Base-by-base conservation (phyloP, 2,888 invertebrate species). In the Dendrolimus pini region DNA sequence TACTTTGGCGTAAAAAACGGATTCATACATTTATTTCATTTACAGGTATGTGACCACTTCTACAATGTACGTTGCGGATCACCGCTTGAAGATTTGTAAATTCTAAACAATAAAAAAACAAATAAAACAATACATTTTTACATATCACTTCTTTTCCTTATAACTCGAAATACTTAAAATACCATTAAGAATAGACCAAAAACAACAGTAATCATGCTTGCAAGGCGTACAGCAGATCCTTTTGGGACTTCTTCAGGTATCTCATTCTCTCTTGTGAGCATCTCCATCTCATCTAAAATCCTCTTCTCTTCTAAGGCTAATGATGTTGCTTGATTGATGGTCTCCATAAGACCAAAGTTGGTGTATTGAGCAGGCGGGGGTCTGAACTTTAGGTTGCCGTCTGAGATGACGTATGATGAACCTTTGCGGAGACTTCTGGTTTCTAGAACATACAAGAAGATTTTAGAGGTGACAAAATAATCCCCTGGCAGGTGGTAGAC, bases 281-380 rank as follows among this genome's bases (percentile, higher is more conserved):
- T 76, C 8, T 88, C 82, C 67, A 91, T 85, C 66, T 91, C 92
- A 18, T 86, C 83, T 9, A 82, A 60, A 56, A 93, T 92, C 58
- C 83, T 83, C 71, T 90, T 90, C 66, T 93, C 91, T 71, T 90
- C 89, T 65, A 91, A 74, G 0, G 93, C 86, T 9, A 93, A 75
- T 0, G 86, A 81, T 1, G 95, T 87, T 0, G 93, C 94, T 60
- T 93, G 92, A 72, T 96, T 95, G 57, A 97, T 94, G 0, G 94
- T 92, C 55, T 94, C 92, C 86, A 97, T 92, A 0, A 97, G 81
- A 0, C 94, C 94, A 80, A 94, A 96, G 74, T 94, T 94, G 0
- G 77, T 68, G 59, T 74, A 80, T 14, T 82, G 74, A 0, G 72
- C 71, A 8, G 78, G 67, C 0, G 90, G 88, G 0, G 89, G 62